Evolutionary conservation across 2,797 vertebrate genomes (phyloP).

Genomic region (Pteronotus mesoamericanus): DNA sequence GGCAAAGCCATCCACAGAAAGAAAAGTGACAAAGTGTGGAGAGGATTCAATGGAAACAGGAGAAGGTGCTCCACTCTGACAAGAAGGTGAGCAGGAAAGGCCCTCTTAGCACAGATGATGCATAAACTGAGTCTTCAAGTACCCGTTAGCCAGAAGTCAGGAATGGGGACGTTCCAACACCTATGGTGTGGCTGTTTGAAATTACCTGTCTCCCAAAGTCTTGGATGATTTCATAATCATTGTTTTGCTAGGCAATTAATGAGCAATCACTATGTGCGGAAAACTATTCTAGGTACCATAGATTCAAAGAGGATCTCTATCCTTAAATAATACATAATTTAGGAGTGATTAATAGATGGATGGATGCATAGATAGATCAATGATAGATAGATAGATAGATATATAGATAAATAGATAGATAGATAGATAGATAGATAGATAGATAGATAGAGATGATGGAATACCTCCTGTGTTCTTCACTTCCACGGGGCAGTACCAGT

Average conservation of each 20-base stretch:
- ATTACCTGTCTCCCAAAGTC: not conserved
- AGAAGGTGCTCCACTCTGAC: not conserved
- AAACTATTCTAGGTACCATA: not conserved
- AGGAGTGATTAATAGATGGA: not conserved
- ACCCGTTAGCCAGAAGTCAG: not conserved
- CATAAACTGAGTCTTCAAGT: not conserved
- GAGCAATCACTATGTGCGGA: not conserved
- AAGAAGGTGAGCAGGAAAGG: not conserved
- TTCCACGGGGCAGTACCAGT: not conserved
- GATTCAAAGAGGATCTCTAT: not conserved
- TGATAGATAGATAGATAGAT: not conserved
- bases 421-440: not conserved
- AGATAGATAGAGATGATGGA: not conserved
- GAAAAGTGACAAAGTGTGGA: not conserved
- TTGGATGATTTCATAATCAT: not conserved
- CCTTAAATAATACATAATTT: not conserved
- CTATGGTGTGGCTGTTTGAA: not conserved
- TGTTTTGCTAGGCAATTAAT: not conserved
- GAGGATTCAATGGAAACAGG: not conserved
- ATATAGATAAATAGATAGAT: not conserved
- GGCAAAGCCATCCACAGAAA: not conserved
- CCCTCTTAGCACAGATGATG: not conserved
- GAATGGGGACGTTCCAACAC: not conserved
- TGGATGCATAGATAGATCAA: not conserved
- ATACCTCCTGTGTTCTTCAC: not conserved